Conservation (phyloP, 2,888 invertebrate genomes). For the Drosophila flavopinicola region DNA sequence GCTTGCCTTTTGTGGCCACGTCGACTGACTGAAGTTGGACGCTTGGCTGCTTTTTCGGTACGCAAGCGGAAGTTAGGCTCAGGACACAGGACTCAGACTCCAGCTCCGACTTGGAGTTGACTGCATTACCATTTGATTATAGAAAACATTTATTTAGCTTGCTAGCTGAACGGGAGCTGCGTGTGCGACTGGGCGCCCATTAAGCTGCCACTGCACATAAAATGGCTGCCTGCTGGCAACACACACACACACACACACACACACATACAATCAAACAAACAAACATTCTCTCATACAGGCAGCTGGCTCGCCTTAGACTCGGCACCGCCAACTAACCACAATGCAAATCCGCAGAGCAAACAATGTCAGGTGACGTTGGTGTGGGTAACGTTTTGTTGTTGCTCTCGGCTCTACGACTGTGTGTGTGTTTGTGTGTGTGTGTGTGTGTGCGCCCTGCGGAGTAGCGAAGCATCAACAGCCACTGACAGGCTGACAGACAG, state of each 20-base stretch:
- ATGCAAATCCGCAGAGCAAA: constrained; percentile 79
- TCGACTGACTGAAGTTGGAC: constrained; percentile 49
- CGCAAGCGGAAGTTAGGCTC: constrained; percentile 36
- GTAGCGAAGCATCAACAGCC: constrained; percentile 42
- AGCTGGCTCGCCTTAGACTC: constrained; percentile 50
- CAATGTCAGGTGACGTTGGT: constrained; percentile 73
- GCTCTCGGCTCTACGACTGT: background rate
- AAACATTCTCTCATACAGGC: background rate
- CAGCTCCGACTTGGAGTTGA: constrained; percentile 25
- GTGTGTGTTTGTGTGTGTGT: constrained; percentile 9
- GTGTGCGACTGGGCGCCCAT: constrained; percentile 18
- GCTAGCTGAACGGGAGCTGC: constrained; percentile 5
- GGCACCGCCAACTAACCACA: constrained; percentile 74
- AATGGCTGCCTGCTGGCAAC: constrained; percentile 43
- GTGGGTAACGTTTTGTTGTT: background rate
- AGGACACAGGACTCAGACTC: constrained; percentile 26
- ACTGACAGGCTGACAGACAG: constrained; percentile 74
- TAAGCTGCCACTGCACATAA: constrained; percentile 43
- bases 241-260: constrained; percentile 21
- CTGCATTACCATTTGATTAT: constrained; percentile 79
- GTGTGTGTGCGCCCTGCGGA: constrained; percentile 18
- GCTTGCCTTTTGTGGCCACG: constrained; percentile 33
- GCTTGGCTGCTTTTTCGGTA: constrained; percentile 51
- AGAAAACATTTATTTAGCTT: constrained; percentile 78
- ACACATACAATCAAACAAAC: constrained; percentile 2